Evolutionary conservation across 1,140 invertebrate species (phyloP).

Genomic region (Zelostemma sp.): DNA sequence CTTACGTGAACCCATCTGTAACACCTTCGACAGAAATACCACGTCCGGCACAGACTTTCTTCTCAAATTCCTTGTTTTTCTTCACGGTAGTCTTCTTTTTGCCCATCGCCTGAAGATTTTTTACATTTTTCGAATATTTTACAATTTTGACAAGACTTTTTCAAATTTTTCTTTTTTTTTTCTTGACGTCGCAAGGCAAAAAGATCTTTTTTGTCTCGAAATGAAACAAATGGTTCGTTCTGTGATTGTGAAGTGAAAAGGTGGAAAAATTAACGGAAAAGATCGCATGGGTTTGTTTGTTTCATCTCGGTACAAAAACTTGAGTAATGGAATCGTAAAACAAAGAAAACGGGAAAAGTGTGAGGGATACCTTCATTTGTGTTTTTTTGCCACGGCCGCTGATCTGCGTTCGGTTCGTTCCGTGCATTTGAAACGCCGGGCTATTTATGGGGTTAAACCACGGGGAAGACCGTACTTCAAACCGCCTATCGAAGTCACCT

Average conservation of each 20-base stretch:
- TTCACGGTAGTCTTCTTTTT: slow-evolving; percentile 63
- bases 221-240: not conserved
- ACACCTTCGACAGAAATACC: slow-evolving; percentile 58
- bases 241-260: not conserved
- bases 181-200: not conserved
- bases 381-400: slow-evolving; percentile 63
- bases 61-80: slow-evolving; percentile 65
- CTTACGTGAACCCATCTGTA: slow-evolving; percentile 59
- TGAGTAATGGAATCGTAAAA: not conserved
- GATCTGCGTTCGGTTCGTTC: slow-evolving; percentile 52
- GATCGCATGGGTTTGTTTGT: not conserved
- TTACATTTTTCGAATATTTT: slow-evolving; percentile 36
- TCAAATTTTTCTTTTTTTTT: slow-evolving; percentile 16
- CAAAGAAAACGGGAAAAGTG: not conserved
- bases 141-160: slow-evolving; percentile 25
- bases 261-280: too few relatives aligned
- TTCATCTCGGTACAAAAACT: slow-evolving; percentile 7
- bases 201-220: not conserved
- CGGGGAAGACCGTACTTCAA: slow-evolving; percentile 59
- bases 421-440: slow-evolving; percentile 59
- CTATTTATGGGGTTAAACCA: slow-evolving; percentile 56
- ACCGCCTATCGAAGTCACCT: slow-evolving; percentile 68
- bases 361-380: slow-evolving; percentile 63
- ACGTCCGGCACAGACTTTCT: slow-evolving; percentile 54
- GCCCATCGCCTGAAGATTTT: slow-evolving; percentile 56